A percentile compares a stretch with the other conserved stretches of the same genome.
These are phyloP conservation scores for Nixonia krombeini DNA, from an alignment of 1,140 invertebrate species.

Conservation along the genomic window DNA sequence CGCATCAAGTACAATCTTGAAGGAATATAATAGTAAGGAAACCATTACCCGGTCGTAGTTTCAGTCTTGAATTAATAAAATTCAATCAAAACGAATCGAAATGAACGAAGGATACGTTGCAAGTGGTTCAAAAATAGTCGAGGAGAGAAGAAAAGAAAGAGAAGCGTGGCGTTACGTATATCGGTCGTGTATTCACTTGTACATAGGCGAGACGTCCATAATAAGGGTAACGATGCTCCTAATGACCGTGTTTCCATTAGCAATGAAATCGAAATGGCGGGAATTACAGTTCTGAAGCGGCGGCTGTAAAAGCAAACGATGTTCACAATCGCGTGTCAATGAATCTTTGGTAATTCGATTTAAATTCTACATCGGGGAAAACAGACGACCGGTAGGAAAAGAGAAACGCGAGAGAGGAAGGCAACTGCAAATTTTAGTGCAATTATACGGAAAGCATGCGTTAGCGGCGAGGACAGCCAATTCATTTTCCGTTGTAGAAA, in stretches of 20 bases:
- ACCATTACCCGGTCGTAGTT: too few species aligned
- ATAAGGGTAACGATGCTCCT: slow-evolving; percentile 27
- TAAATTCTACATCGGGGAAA: slow-evolving; percentile 8
- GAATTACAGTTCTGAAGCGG: slow-evolving; percentile 39
- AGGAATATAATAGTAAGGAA: too few species aligned
- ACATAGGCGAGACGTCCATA: too few species aligned
- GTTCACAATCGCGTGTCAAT: slow-evolving; percentile 45
- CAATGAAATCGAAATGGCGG: slow-evolving; percentile 42
- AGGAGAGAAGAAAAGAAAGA: too few species aligned
- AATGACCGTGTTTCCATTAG: slow-evolving; percentile 48
- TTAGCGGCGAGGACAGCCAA: background rate
- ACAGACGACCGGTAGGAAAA: background rate
- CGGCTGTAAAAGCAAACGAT: slow-evolving; percentile 39
- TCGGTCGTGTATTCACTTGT: too few species aligned
- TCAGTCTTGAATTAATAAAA: too few species aligned
- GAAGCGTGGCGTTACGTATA: too few species aligned
- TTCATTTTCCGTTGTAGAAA: background rate
- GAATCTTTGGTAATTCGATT: slow-evolving; percentile 42
- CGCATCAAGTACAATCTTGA: too few species aligned
- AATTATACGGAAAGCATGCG: slow-evolving; percentile 4
- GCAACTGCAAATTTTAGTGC: background rate
- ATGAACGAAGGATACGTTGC: too few species aligned
- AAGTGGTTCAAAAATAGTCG: too few species aligned
- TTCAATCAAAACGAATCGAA: too few species aligned
- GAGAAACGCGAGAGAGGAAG: background rate